phyloP scores from a whole-genome alignment of 2,113 vertebrate genomes.

The Cnemophilus loriae region DNA sequence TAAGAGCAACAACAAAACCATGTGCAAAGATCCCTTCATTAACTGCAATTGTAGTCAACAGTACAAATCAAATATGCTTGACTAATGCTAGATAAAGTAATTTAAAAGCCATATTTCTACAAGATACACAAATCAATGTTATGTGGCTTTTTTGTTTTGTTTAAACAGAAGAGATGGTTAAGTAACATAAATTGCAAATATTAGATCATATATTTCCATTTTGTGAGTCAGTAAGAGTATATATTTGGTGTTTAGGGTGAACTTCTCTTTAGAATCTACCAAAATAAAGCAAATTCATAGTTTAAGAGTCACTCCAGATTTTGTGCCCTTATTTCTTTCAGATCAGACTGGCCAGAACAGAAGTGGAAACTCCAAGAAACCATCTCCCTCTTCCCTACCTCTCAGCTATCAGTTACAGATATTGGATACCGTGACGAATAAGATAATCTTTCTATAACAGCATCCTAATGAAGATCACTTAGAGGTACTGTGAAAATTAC shows the following conservation, averaged over 20 bases:
- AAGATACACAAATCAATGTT: not conserved
- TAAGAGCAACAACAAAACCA: not conserved
- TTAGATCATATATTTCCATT: not conserved
- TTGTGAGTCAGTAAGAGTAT: not conserved
- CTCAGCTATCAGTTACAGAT: not conserved
- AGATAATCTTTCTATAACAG: not conserved
- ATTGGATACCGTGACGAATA: not conserved
- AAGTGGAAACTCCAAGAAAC: not conserved
- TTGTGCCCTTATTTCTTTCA: not conserved
- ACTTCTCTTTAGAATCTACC: not conserved
- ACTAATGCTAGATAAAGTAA: not conserved
- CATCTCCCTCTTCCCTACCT: not conserved
- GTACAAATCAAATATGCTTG: not conserved
- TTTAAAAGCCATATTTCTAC: not conserved
- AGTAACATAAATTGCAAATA: not conserved
- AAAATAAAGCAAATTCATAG: not conserved
- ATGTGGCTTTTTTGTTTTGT: not conserved
- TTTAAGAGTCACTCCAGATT: not conserved
- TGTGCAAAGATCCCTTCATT: not conserved
- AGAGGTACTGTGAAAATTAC: not conserved
- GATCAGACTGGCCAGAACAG: not conserved
- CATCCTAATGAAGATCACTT: not conserved
- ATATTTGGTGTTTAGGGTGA: not conserved
- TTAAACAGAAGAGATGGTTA: not conserved
- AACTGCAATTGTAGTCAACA: not conserved